Base-by-base conservation (phyloP, 2,113 vertebrate genomes). In the Brachypodius melanocephalos region DNA sequence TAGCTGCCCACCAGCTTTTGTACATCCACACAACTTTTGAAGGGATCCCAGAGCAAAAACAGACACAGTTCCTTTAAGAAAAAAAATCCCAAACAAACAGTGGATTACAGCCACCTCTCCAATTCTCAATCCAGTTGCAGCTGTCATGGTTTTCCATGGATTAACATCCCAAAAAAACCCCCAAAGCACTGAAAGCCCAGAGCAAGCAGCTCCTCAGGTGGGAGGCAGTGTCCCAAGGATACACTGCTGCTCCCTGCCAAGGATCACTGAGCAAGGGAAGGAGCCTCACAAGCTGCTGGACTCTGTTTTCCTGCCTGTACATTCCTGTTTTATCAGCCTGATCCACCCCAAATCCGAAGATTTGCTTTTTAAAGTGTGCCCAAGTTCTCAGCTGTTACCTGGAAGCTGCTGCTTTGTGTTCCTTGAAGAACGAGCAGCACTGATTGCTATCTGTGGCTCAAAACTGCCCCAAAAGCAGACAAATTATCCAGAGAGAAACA, bases 341-440 rank as follows among this genome's bases (percentile, higher is more conserved):
- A 62, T 34, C 40, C n/a, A 45, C 18, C 51, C 28, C 58, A 59
- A 45, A 45, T 6, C 69, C 0, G 0, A 68, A 61, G 17, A 45
- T 10, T 3, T 0, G 34, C 28, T 52, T 65, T 51, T 45, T 29
- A n/a, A 80, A 77, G 66, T 3, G 51, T 0, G 0, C 67, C 28
- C 71, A 51, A 28, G 55, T 2, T 20, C 40, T 13, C 38, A 28
- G 42, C 28, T 58, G 34, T 19, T 19, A 55, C 29, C 74, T 54
- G 43, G 38, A 22, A 79, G 38, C 78, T 74, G 87, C 81, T 80
- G 51, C 67, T 73, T 32, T 31, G 48, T 46, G 79, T 16, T 46
- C 82, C 80, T 21, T 18, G 34, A 65, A 54, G 63, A 82, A 84
- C 8, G 18, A 77, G 63, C 82, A 80, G 62, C 48, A 31, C 2